Base-by-base conservation (phyloP, 2,797 vertebrate species). In the Catostomus latipinnis region DNA sequence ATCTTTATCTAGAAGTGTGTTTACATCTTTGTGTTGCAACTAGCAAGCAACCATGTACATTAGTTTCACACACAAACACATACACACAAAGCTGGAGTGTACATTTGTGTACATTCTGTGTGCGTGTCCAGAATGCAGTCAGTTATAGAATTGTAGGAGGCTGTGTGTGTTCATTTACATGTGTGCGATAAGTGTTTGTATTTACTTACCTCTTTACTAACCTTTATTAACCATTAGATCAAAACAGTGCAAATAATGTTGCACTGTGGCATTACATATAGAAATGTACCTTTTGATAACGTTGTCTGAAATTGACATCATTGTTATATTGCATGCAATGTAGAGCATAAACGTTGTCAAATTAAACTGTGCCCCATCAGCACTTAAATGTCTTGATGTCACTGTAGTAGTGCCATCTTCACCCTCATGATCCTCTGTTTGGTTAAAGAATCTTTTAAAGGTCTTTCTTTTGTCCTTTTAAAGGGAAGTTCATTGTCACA, bases 91-190 rank as follows among this genome's bases (percentile, higher is more conserved):
- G 48, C n/a, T 22, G 13, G 57, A 49, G 50, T 65, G 18, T 9
- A 9, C 10, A 13, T 50, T 11, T 49, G 14, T 72, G 52, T 43
- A 52, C 46, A 13, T 61, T 52, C 13, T 73, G 11, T 58, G 62
- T 45, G 10, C 56, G 45, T 52, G 49, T 71, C 52, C 6, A 45
- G 12, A 69, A 61, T 69, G 65, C 58, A 48, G 14, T 54, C 5
- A 13, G 14, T 50, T 63, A 18, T 62, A 22, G 60, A 43, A 34
- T 34, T 6, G 22, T 62, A 9, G 22, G 9, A 34, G 60, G 57
- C 57, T 34, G 60, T 61, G 60, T 86, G 83, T 82, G 83, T 84
- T 73, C 49, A 62, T 16, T 61, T 18, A n/a, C 10, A 58, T 8
- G 48, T 76, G 83, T 71, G 43, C 63, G 45, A 71, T 50, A 52